Base-by-base conservation (phyloP, 2,888 invertebrate genomes). In the Emmelina monodactyla region DNA sequence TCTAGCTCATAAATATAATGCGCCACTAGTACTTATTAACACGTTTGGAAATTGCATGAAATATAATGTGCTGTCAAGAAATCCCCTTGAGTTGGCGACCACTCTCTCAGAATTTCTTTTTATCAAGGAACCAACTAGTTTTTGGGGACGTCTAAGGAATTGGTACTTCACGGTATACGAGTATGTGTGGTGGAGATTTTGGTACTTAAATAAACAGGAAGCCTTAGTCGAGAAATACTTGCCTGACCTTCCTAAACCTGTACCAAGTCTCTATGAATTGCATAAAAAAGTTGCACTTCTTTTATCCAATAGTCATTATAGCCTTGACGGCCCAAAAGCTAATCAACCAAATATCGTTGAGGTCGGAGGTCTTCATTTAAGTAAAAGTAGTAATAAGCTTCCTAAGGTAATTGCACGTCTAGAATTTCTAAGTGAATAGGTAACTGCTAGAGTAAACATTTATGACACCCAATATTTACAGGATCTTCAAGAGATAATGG, bases 281-380 rank as follows among this genome's bases (percentile, higher is more conserved):
- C 68, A 79, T 42, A 63, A 41, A 34, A 67, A 81, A 40, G 61
- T 61, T 2, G 68, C 81, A 0, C 35, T 83, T 39, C 51, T 82
- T 15, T 48, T 84, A 15, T 47, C 78, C 0, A 83, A 83, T 47
- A 61, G 69, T 6, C 84, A 85, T 47, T 75, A 69, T 30, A 82
- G 79, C 51, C 68, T 78, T 37, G 73, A 76, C 32, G 43, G 58
- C 4, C 64, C 82, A 1, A 54, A 62, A 5, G 83, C 84, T 0
- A 63, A 76, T 14, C 62, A 82, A 2, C 85, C 85, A 0, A 83
- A 82, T 48, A 63, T 83, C 38, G 60, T 84, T 2, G 83, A 84
- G 47, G 69, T 85, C 32, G 85, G 84, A 12, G 85, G 85, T 15
- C 51, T 76, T 32, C 85, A 85, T 56, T 52, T 82, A 3, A 60